Conservation (phyloP, 2,888 invertebrate genomes). For the Chymomyza caudatula region DNA sequence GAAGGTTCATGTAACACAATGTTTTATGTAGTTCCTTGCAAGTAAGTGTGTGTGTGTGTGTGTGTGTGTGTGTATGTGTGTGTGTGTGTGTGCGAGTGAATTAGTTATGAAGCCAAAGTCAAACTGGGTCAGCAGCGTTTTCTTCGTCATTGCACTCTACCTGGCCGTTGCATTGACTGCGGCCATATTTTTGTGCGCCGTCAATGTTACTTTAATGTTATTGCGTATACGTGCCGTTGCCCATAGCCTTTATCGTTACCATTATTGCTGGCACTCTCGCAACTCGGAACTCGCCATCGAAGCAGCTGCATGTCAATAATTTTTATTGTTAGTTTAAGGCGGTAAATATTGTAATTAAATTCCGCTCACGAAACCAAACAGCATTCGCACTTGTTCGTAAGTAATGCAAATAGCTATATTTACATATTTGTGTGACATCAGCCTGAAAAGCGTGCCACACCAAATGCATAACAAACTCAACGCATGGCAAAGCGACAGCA, state of each 20-base stretch:
- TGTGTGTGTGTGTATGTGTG: slow-evolving; percentile 15
- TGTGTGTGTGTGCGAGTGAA: slow-evolving; percentile 52
- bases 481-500: background rate
- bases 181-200: slow-evolving; percentile 53
- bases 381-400: slow-evolving; percentile 22
- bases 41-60: slow-evolving; percentile 1
- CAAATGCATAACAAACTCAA: slow-evolving; percentile 23
- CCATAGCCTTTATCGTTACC: background rate
- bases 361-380: slow-evolving; percentile 14
- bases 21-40: slow-evolving; percentile 58
- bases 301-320: slow-evolving; percentile 47
- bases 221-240: slow-evolving; percentile 61
- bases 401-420: slow-evolving; percentile 42
- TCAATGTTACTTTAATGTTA: slow-evolving; percentile 55
- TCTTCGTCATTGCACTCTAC: slow-evolving; percentile 37
- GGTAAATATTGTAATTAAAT: slow-evolving; percentile 65
- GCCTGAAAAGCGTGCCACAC: slow-evolving; percentile 13
- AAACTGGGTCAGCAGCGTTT: slow-evolving; percentile 68
- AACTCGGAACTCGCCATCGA: background rate
- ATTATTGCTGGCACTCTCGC: background rate
- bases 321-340: slow-evolving; percentile 42
- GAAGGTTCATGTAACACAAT: slow-evolving; percentile 62
- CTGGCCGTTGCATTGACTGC: slow-evolving; percentile 30
- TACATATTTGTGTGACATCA: slow-evolving; percentile 31
- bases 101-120: slow-evolving; percentile 74